A percentile compares a stretch with the other conserved stretches of the same genome.
phyloP scores from a whole-genome alignment of 2,888 invertebrate species.

The Drosophila silvestris region DNA sequence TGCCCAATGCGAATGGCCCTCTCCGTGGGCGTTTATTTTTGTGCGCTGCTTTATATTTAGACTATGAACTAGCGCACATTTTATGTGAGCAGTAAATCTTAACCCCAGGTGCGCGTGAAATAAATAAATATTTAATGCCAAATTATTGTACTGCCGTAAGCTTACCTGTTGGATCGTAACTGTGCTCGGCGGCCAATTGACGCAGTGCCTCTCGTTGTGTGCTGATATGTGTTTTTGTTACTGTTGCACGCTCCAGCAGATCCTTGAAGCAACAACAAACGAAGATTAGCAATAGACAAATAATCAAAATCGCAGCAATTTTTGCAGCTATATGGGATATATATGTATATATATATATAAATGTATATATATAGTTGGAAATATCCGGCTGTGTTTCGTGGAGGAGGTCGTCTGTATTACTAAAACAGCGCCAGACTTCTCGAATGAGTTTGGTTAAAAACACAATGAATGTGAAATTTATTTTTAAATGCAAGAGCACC shows the following conservation, averaged over 20 bases:
- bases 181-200: slow-evolving; percentile 64
- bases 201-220: slow-evolving; percentile 58
- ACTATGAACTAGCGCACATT: slow-evolving; percentile 73
- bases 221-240: slow-evolving; percentile 40
- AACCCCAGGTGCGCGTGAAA: slow-evolving; percentile 45
- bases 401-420: slow-evolving; percentile 65
- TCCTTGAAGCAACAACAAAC: slow-evolving; percentile 78
- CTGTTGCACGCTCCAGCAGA: slow-evolving; percentile 69
- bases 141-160: not conserved
- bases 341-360: slow-evolving; percentile 21
- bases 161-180: slow-evolving; percentile 65
- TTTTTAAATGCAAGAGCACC: slow-evolving; percentile 65
- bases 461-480: slow-evolving; percentile 62
- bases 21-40: slow-evolving; percentile 72
- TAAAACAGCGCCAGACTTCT: slow-evolving; percentile 47
- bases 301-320: slow-evolving; percentile 58
- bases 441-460: slow-evolving; percentile 32
- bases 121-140: not conserved
- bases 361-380: slow-evolving; percentile 13
- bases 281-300: slow-evolving; percentile 53
- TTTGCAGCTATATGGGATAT: slow-evolving; percentile 26
- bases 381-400: slow-evolving; percentile 35
- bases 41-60: slow-evolving; percentile 64
- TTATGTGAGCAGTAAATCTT: slow-evolving; percentile 28
- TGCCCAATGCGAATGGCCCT: slow-evolving; percentile 30